These are phyloP conservation scores for Anolis carolinensis DNA, from an alignment of 2,113 vertebrate species.

Conservation along the genomic window DNA sequence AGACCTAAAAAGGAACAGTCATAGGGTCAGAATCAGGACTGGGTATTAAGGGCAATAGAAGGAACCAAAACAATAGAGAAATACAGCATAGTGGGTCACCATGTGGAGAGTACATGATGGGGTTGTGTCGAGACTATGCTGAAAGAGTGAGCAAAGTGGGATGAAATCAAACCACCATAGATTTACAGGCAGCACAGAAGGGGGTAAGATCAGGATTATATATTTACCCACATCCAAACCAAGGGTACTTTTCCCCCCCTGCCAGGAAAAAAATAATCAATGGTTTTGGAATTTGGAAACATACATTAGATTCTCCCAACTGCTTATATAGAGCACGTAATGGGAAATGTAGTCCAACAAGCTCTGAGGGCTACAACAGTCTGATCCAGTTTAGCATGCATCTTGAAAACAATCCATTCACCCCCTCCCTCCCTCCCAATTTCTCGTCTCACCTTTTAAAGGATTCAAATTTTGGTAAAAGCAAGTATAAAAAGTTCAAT, in stretches of 20 bases:
- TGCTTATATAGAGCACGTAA: not conserved
- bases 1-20: not conserved
- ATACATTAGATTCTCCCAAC: not conserved
- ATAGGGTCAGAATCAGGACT: not conserved
- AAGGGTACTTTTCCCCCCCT: conserved; percentile 26
- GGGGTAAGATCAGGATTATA: conserved; percentile 29
- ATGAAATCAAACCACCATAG: conserved; percentile 3
- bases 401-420: not conserved
- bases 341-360: not conserved
- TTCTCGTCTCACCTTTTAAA: not conserved
- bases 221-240: conserved; percentile 44
- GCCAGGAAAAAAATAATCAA: conserved; percentile 36
- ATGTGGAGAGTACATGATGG: not conserved
- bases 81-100: not conserved
- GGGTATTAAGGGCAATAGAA: not conserved
- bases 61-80: not conserved
- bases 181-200: conserved; percentile 25
- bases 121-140: not conserved
- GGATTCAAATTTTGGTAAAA: not conserved
- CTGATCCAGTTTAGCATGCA: not conserved
- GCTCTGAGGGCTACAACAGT: not conserved
- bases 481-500: no score
- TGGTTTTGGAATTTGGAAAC: conserved; percentile 26
- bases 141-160: not conserved
- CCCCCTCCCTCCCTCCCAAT: not conserved